Evolutionary conservation across 2,797 vertebrate genomes (phyloP), one percentile per base, ranked within the genome.

Genomic region (Sternotherus odoratus): DNA sequence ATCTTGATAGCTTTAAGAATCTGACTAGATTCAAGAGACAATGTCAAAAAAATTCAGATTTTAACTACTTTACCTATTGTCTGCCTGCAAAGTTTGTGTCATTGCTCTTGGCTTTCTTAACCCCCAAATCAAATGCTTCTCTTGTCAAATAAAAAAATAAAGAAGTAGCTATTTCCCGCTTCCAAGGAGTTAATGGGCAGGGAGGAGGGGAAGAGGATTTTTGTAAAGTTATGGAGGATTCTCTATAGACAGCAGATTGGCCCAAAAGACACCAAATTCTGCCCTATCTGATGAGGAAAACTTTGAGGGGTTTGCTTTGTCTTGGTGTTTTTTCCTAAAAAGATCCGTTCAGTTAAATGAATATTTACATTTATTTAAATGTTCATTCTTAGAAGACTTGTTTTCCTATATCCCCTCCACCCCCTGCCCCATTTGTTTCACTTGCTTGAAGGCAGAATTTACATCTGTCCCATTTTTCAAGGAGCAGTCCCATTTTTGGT

Each of bases 1-100:
- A 21, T 39, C 3, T 0, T 5, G 51, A 28, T 17, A 56, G 15
- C 66, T 46, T n/a, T n/a, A 5, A 23, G 69, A 81, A 33, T 23
- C 2, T 5, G n/a, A 60, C 33, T 53, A 72, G 19, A 2, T 63
- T 9, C 39, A 46, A 69, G 51, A 19, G 13, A 46, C 15, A 48
- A 7, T 3, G 49, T 11, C 28, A 77, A 21, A 23, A 33, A 33
- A 3, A 0, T 1, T 0, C 0, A n/a, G 3, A 8, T 16, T 48
- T 83, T 33, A 43, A 33, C n/a, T 66, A 1, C 26, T 54, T 1
- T 53, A 53, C 57, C 66, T 7, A 2, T 4, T 0, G 0, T 13
- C 24, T 24, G 69, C n/a, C 26, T 30, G 53, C 56, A 24, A 50
- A 82, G 43, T 15, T 19, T 2, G 11, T 79, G 9, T 2, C 0